Percentiles rank a stretch among this genome's conserved stretches.
Conservation (phyloP, 2,113 vertebrate genomes). For the Melanocharis versteri region DNA sequence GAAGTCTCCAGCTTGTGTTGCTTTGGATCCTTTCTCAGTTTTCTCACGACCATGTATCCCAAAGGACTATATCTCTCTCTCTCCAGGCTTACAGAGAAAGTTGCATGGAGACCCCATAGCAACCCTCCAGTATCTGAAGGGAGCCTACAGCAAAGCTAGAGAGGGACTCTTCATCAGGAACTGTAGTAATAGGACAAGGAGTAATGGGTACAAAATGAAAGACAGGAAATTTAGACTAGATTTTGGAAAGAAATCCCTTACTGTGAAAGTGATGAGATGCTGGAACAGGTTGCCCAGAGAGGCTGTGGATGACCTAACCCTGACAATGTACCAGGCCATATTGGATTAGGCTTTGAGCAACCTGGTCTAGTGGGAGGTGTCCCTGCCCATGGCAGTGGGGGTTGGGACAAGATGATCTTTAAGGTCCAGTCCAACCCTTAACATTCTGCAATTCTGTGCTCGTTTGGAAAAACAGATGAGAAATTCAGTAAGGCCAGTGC, state of each 20-base stretch:
- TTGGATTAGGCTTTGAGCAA: not conserved
- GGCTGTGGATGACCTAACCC: not conserved
- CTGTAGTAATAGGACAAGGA: not conserved
- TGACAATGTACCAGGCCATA: not conserved
- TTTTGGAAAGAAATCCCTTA: not conserved
- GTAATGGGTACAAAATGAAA: not conserved
- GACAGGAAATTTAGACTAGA: not conserved
- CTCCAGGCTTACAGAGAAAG: not conserved
- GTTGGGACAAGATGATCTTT: not conserved
- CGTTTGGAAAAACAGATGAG: not conserved
- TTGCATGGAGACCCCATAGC: not conserved
- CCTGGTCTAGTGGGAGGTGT: not conserved
- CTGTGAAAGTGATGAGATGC: not conserved
- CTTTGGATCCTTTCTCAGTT: not conserved
- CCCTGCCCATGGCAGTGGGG: not conserved
- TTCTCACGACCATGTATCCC: not conserved
- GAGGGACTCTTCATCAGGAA: not conserved
- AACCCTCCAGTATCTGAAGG: not conserved
- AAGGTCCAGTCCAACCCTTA: not conserved
- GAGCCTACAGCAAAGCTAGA: not conserved
- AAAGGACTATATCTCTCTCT: not conserved
- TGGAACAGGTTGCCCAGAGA: not conserved
- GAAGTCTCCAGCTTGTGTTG: not conserved
- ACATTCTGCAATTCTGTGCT: not conserved
- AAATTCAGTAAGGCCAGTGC: not conserved